Evolutionary conservation across 1,140 invertebrate species (phyloP), one percentile per base, ranked within the genome.

Genomic region (Branchinecta lindahli): DNA sequence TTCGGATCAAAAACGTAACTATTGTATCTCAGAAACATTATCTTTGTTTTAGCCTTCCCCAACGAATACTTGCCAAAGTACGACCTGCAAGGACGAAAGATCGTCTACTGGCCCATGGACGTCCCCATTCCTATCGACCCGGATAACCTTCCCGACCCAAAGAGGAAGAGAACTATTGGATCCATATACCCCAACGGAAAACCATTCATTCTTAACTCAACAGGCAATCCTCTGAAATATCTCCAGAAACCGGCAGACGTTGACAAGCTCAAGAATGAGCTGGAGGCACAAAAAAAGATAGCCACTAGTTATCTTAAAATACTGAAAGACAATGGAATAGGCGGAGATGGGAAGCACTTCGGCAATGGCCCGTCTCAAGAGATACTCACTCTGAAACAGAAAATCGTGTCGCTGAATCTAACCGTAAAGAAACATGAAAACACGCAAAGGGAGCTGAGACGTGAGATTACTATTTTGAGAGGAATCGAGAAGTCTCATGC

Each of bases 401-500:
- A 61, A 61, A 20, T 61, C 18, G 52, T 61, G 52, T 61, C 52
- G 18, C 18, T 61, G 52, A 61, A 61, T 61, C 18, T 61, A 20
- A 61, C 52, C 12, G 52, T 61, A 4, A 61, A 61, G 18, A 61
- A 61, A 20, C 52, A 61, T 6, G 52, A 61, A 61, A 61, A 61
- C 18, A 61, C 52, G 52, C 52, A 61, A 6, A 12, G 52, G 18
- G 52, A 61, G 18, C 18, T 61, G 52, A 61, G 52, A 61, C 12
- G 52, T 15, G 52, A 61, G 18, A 61, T 61, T 61, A 61, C 52
- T 61, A 61, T 61, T 61, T 61, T 61, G 52, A 61, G 52, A 20
- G 52, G 18, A 15, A 20, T 61, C 18, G 52, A 61, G 52, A 61
- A 61, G 52, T 61, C 52, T 15, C 52, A 61, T 61, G 18, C 12